Evolutionary conservation across 1,140 invertebrate species (phyloP), one percentile per base, ranked within the genome.

Genomic region (Onthophagus taurus): DNA sequence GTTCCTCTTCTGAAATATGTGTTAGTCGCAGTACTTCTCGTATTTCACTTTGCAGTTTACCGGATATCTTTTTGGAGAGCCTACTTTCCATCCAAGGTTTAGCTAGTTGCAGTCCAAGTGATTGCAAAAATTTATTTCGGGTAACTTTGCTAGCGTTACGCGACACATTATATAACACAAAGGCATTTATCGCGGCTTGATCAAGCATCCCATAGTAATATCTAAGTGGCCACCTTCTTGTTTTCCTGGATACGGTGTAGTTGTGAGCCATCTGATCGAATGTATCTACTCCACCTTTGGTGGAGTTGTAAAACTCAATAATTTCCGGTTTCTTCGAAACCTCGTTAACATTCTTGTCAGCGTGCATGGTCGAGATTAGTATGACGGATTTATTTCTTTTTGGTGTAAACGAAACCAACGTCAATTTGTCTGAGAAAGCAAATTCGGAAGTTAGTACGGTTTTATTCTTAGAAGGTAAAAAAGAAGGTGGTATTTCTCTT

Each of bases 341-440:
- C 31, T n/a, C 12, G 12, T 31, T 13, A 31, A 31, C 12, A 13
- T 11, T n/a, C 12, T 31, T 31, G 31, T 31, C 9, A 31, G 31
- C 7, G 31, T 31, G 12, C 31, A 31, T 31, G 31, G 12, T 12
- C 31, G n/a, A n/a, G n/a, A n/a, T n/a, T n/a, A 33, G 31, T 33
- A 33, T 33, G 31, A 16, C 31, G 17, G 31, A 33, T 33, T n/a
- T n/a, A n/a, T n/a, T 33, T 39, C 50, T 54, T 46, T 62, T 64
- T 34, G 63, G 54, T 35, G 48, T 57, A 50, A 53, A 64, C 0
- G 64, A 68, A 33, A 67, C 29, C 2, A 66, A 38, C 5, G 56
- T 65, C 18, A 55, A 49, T 20, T 59, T 45, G 2, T 57, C 47
- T 44, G 45, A 44, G 47, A 58, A 69, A 33, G 54, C 52, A 52